phyloP scores from a whole-genome alignment of 2,888 invertebrate species.

The Heliconius sara region DNA sequence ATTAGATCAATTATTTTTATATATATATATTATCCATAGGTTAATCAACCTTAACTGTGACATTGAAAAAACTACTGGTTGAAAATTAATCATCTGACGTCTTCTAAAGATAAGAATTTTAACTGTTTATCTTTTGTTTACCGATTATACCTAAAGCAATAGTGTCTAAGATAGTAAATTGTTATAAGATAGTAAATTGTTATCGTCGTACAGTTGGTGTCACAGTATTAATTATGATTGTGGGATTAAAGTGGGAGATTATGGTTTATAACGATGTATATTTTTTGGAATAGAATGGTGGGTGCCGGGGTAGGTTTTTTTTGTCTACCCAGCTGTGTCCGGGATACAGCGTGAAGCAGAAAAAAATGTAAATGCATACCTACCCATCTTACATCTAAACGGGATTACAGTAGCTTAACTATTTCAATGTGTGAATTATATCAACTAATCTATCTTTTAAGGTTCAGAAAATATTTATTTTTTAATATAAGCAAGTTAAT shows the following conservation, averaged over 20 bases:
- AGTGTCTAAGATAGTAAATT: background rate
- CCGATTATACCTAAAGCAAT: background rate
- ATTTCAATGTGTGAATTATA: background rate
- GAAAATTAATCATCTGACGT: conserved; percentile 5
- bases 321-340: too few species aligned
- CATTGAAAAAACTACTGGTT: conserved; percentile 26
- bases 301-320: too few species aligned
- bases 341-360: too few species aligned
- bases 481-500: background rate
- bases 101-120: conserved; percentile 17
- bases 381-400: background rate
- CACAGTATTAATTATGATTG: background rate
- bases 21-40: background rate
- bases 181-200: background rate
- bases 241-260: background rate
- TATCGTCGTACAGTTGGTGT: background rate
- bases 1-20: too few species aligned
- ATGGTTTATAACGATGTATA: too few species aligned
- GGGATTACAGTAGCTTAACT: background rate
- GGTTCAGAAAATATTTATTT: background rate
- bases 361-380: background rate
- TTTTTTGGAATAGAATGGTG: too few species aligned
- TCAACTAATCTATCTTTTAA: background rate
- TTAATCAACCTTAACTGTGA: conserved; percentile 28
- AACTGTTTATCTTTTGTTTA: background rate